phyloP scores from a whole-genome alignment of 1,140 invertebrate species.

The Macrotrachela quadricornifera region DNA sequence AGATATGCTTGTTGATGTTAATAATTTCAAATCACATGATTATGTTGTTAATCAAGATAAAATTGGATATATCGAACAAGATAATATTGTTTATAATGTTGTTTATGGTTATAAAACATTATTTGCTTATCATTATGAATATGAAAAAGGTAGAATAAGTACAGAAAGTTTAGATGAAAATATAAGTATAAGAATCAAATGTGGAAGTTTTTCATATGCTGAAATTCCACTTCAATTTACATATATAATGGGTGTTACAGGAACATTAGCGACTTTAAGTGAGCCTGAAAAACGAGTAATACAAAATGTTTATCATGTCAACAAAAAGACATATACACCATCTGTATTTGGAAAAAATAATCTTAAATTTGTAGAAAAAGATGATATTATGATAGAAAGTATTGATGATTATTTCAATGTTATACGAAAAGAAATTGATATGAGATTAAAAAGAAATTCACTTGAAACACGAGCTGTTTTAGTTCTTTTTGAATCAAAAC shows the following conservation, averaged over 20 bases:
- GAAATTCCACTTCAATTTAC: neutral
- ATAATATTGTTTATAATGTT: neutral
- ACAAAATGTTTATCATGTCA: no score
- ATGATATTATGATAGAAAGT: neutral
- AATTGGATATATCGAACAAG: neutral
- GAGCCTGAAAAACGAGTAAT: no score
- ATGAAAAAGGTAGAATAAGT: neutral
- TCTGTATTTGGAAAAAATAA: neutral
- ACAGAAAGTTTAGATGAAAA: neutral
- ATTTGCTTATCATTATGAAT: neutral
- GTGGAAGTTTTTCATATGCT: neutral
- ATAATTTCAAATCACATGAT: neutral
- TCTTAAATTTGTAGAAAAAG: neutral
- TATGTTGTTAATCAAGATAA: neutral
- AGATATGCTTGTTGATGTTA: neutral
- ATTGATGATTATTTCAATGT: neutral
- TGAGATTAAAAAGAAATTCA: neutral
- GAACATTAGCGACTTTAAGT: neutral
- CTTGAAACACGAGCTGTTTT: neutral
- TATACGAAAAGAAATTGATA: neutral
- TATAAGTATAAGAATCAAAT: neutral
- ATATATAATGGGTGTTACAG: neutral
- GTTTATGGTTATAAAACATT: neutral
- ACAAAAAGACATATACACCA: no score
- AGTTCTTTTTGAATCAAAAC: neutral